These are phyloP conservation scores for Apoda limacodes DNA, from an alignment of 2,888 invertebrate species.

Conservation along the genomic window DNA sequence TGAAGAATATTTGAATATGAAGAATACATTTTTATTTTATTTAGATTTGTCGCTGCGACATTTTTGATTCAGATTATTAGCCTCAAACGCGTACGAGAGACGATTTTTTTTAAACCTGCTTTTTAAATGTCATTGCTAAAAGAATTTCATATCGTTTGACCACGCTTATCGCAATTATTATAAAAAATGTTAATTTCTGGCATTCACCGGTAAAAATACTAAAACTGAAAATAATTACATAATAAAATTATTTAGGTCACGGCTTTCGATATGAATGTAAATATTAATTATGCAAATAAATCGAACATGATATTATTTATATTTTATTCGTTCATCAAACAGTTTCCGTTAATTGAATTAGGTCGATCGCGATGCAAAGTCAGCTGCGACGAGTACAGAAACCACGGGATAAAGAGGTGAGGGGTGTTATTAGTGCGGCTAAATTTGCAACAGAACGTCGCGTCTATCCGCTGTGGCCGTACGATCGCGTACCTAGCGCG, in stretches of 20 bases:
- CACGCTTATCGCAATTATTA: no score
- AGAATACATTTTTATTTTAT: no score
- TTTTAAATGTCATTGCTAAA: no score
- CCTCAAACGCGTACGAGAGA: no score
- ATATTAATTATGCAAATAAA: slow-evolving; percentile 27
- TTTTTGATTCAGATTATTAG: no score
- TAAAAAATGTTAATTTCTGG: no score
- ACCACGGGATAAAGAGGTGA: slow-evolving; percentile 33
- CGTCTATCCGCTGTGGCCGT: slow-evolving; percentile 51
- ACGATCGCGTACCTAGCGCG: slow-evolving; percentile 35
- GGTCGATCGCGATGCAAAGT: slow-evolving; percentile 60
- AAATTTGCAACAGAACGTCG: slow-evolving; percentile 58
- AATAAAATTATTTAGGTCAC: slow-evolving; percentile 25
- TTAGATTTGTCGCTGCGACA: no score
- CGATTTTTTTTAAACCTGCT: no score
- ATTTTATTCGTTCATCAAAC: slow-evolving; percentile 21
- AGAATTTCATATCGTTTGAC: no score
- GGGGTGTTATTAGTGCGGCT: slow-evolving; percentile 42
- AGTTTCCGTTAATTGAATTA: slow-evolving; percentile 52
- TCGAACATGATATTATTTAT: slow-evolving; percentile 10
- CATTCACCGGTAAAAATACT: no score
- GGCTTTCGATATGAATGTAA: slow-evolving; percentile 20
- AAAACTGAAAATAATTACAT: slow-evolving; percentile 1
- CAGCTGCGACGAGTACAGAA: slow-evolving; percentile 35
- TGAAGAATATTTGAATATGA: no score